Evolutionary conservation across 2,888 invertebrate species (phyloP).

Genomic region (Drosophila birchii): DNA sequence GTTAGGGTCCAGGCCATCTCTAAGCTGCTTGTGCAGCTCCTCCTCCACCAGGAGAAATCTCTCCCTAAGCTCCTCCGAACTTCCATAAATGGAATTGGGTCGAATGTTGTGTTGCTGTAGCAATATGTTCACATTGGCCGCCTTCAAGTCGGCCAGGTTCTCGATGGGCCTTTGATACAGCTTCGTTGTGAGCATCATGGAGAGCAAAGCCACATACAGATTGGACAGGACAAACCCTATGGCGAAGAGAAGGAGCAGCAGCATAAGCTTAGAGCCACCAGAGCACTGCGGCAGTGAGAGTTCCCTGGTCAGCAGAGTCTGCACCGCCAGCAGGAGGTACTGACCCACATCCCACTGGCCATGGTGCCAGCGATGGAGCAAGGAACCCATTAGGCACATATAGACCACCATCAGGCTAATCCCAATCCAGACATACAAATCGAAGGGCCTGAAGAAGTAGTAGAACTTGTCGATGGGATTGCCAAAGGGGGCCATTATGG

Average conservation of each 20-base stretch:
- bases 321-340: conserved; percentile 49
- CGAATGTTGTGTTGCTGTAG: conserved; percentile 19
- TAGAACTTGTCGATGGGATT: conserved; percentile 51
- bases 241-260: conserved; percentile 32
- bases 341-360: conserved; percentile 39
- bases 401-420: conserved; percentile 17
- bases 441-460: conserved; percentile 58
- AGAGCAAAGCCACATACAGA: conserved; percentile 54
- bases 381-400: conserved; percentile 26
- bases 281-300: conserved; percentile 20
- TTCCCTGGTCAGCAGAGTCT: conserved; percentile 32
- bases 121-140: conserved; percentile 37
- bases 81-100: conserved; percentile 29
- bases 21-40: conserved; percentile 2
- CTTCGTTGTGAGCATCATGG: conserved; percentile 58
- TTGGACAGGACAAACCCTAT: conserved; percentile 30
- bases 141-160: conserved; percentile 53
- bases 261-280: not conserved
- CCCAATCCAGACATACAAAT: conserved; percentile 23
- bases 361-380: conserved; percentile 28
- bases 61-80: conserved; percentile 33
- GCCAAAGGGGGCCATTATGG: conserved; percentile 39
- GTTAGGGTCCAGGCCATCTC: conserved; percentile 18
- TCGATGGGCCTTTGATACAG: conserved; percentile 56
- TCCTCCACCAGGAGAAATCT: conserved; percentile 30